Percentiles rank a stretch among this genome's conserved stretches.
phyloP scores from a whole-genome alignment of 2,888 invertebrate genomes.

The Sminthurides aquaticus region DNA sequence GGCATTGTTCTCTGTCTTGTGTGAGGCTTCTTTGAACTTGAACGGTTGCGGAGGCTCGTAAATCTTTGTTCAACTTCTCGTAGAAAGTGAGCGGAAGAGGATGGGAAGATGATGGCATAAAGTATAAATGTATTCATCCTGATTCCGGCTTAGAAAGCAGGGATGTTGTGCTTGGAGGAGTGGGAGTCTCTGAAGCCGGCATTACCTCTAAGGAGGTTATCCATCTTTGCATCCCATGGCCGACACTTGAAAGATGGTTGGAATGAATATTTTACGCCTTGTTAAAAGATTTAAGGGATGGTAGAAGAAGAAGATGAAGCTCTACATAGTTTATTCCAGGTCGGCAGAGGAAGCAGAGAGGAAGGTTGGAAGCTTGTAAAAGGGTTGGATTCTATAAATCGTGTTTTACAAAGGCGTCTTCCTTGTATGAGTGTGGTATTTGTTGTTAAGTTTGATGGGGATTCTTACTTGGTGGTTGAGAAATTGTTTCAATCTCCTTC shows the following conservation, averaged over 20 bases:
- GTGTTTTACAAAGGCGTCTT: neutral
- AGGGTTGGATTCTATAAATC: too few species aligned
- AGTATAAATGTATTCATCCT: neutral
- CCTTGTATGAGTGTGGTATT: neutral
- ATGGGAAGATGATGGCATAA: neutral
- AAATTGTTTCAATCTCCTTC: neutral
- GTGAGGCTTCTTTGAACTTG: slow-evolving; percentile 14
- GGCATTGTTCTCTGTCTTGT: slow-evolving; percentile 28
- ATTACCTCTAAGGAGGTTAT: neutral
- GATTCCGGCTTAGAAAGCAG: too few species aligned
- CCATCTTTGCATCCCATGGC: neutral
- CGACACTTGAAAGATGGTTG: neutral
- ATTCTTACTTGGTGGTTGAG: neutral
- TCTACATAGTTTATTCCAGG: too few species aligned
- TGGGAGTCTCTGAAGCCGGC: neutral
- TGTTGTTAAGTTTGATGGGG: neutral
- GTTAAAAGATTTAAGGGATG: neutral
- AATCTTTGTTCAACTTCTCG: slow-evolving; percentile 9
- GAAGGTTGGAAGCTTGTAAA: too few species aligned
- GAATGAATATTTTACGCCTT: slow-evolving; percentile 2
- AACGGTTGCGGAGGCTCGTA: slow-evolving; percentile 16
- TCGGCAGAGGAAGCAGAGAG: too few species aligned
- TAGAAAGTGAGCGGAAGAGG: neutral
- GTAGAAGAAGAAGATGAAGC: neutral
- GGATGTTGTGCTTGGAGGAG: too few species aligned